Evolutionary conservation across 2,113 vertebrate genomes (phyloP).

Genomic region (Heliornis fulica): DNA sequence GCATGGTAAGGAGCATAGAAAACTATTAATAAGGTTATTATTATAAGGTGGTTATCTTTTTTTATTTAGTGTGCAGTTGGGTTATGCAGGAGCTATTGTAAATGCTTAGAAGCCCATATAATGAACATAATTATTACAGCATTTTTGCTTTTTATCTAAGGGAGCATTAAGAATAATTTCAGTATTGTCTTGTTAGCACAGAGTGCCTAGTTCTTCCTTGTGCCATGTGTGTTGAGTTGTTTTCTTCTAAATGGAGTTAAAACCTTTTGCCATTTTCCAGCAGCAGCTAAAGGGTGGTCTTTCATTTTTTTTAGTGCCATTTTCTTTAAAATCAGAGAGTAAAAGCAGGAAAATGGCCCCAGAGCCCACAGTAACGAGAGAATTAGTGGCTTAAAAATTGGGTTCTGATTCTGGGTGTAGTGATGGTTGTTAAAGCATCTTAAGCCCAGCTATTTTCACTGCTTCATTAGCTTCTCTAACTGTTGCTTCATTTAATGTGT

Average conservation of each 20-base stretch:
- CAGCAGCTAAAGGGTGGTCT: neutral
- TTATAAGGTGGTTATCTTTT: neutral
- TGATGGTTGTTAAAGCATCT: neutral
- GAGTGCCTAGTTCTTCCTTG: neutral
- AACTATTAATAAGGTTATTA: neutral
- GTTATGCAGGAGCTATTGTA: neutral
- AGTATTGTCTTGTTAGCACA: neutral
- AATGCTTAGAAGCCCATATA: neutral
- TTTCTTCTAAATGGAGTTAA: neutral
- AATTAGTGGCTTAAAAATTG: neutral
- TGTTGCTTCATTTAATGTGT: neutral
- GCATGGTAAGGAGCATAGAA: neutral
- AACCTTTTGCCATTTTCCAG: neutral
- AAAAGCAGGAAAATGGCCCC: neutral
- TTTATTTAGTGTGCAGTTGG: neutral
- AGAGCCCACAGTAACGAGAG: neutral
- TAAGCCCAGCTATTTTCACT: neutral
- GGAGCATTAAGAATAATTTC: neutral
- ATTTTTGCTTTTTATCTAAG: no score
- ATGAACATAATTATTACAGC: no score
- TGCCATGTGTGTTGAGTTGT: neutral
- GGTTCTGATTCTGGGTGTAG: neutral
- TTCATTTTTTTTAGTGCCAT: neutral
- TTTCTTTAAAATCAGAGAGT: neutral
- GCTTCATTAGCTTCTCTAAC: neutral